Percentiles rank a stretch among this genome's conserved stretches.
Conservation (phyloP, 2,888 invertebrate species). For the Trichogramma dendrolimi region DNA sequence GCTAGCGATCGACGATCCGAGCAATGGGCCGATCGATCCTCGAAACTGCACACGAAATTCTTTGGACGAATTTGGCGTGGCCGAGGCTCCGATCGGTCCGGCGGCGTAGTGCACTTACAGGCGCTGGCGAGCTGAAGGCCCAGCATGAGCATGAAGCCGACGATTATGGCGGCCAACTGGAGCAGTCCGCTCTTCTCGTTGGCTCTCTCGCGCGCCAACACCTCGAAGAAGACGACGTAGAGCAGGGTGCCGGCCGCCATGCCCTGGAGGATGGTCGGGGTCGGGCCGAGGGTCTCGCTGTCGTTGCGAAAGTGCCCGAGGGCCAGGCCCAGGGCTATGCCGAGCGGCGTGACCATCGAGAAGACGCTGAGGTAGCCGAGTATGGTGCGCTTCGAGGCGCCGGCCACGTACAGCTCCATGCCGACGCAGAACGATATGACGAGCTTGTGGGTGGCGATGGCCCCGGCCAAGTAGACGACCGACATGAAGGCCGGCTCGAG, state of each 20-base stretch:
- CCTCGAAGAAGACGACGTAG: slow-evolving; percentile 78
- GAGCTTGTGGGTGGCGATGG: slow-evolving; percentile 65
- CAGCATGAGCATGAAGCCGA: slow-evolving; percentile 60
- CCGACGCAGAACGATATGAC: slow-evolving; percentile 67
- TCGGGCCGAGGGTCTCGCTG: slow-evolving; percentile 52
- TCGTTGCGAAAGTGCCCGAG: slow-evolving; percentile 50
- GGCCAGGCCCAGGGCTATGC: slow-evolving; percentile 62
- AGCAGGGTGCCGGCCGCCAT: slow-evolving; percentile 75
- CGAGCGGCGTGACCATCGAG: slow-evolving; percentile 66
- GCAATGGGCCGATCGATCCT: too few relatives aligned
- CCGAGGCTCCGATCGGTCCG: too few relatives aligned
- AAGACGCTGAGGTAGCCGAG: slow-evolving; percentile 61
- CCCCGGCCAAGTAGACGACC: slow-evolving; percentile 59
- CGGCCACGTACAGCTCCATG: slow-evolving; percentile 56
- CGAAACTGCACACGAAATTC: too few relatives aligned
- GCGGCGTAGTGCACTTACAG: slow-evolving; percentile 31
- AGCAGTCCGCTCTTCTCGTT: slow-evolving; percentile 59
- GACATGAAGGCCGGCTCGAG: slow-evolving; percentile 56
- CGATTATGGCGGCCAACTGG: slow-evolving; percentile 57
- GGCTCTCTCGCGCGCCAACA: slow-evolving; percentile 67
- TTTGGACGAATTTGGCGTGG: too few relatives aligned
- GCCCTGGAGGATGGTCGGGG: slow-evolving; percentile 62
- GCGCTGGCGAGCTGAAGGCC: slow-evolving; percentile 52
- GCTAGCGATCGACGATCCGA: too few relatives aligned
- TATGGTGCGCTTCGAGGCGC: slow-evolving; percentile 57